These are phyloP conservation scores for Muscidifurax raptorellus DNA, from an alignment of 1,140 invertebrate species.

Conservation along the genomic window DNA sequence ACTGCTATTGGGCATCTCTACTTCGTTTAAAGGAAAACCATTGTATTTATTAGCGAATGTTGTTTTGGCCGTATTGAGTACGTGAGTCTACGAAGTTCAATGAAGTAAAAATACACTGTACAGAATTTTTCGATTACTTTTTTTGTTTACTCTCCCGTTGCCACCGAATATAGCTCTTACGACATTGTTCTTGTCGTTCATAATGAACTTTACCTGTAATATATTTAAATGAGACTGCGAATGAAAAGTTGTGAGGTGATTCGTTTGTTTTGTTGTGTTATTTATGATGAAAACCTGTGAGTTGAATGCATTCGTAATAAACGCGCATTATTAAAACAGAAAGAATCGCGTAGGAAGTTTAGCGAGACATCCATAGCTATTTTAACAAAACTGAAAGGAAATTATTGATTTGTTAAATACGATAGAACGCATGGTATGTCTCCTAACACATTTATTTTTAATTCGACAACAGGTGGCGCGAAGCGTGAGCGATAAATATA, in stretches of 20 bases:
- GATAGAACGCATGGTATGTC: slow-evolving; percentile 27
- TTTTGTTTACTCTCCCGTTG: slow-evolving; percentile 25
- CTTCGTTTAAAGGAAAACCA: slow-evolving; percentile 17
- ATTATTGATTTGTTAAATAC: slow-evolving; percentile 47
- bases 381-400: neutral
- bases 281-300: neutral
- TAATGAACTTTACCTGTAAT: slow-evolving; percentile 45
- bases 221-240: slow-evolving; percentile 41
- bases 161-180: slow-evolving; percentile 28
- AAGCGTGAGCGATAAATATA: neutral
- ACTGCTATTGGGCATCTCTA: neutral
- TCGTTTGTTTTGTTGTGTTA: slow-evolving; percentile 32
- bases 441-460: slow-evolving; percentile 44
- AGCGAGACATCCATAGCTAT: neutral
- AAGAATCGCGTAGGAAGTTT: neutral
- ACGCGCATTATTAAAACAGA: slow-evolving; percentile 8
- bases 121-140: slow-evolving; percentile 18
- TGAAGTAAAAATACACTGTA: slow-evolving; percentile 38
- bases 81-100: slow-evolving; percentile 34
- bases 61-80: slow-evolving; percentile 2
- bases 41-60: slow-evolving; percentile 26
- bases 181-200: slow-evolving; percentile 37
- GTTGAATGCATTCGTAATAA: slow-evolving; percentile 10
- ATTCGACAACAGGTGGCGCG: neutral
- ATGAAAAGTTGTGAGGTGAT: neutral